A percentile compares a stretch with the other conserved stretches of the same genome.
Evolutionary conservation across 2,797 vertebrate species (phyloP).

Genomic region (Anas georgica): DNA sequence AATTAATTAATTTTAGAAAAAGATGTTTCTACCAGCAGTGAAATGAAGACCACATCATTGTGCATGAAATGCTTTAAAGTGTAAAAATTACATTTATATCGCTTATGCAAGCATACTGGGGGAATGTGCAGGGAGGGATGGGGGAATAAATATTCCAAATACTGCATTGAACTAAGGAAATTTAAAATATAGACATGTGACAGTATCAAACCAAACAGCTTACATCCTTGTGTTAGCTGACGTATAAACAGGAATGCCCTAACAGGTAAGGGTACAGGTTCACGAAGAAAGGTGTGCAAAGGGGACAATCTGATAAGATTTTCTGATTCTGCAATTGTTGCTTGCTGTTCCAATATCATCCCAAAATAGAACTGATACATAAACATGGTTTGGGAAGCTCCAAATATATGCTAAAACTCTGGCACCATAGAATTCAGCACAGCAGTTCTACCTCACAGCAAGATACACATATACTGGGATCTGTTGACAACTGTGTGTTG

Average conservation of each 20-base stretch:
- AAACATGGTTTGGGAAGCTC: background rate
- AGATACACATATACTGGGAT: background rate
- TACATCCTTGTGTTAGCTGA: background rate
- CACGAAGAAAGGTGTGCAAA: background rate
- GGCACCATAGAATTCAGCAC: background rate
- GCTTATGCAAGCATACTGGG: background rate
- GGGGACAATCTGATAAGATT: background rate
- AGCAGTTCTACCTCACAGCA: background rate
- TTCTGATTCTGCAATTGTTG: background rate
- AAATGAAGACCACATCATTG: background rate
- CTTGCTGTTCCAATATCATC: background rate
- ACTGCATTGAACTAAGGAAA: background rate
- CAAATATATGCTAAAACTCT: background rate
- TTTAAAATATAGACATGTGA: background rate
- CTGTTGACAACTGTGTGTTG: background rate
- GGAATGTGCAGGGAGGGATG: background rate
- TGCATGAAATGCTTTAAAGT: background rate
- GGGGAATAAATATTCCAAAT: background rate
- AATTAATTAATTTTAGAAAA: background rate
- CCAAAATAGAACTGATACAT: background rate
- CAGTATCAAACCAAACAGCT: background rate
- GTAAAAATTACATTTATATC: background rate
- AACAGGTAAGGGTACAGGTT: background rate
- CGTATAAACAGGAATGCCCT: background rate
- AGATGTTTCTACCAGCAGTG: background rate